Base-by-base conservation (phyloP, 2,113 vertebrate species). In the Dasyurus viverrinus region DNA sequence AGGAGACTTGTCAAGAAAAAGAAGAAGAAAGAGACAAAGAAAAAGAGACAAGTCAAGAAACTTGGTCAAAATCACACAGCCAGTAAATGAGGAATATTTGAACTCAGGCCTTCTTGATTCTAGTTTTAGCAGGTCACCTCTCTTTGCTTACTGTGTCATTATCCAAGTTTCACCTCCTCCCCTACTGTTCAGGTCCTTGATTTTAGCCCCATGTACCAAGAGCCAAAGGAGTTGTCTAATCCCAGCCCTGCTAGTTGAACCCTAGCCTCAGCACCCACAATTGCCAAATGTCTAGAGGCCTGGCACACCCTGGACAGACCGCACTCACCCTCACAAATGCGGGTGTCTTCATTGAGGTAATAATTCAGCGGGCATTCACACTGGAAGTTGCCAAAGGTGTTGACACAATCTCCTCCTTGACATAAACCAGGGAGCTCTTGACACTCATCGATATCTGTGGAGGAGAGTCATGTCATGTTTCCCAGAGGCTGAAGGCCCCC, bases 371-470 rank as follows among this genome's bases (percentile, higher is more conserved):
- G 99, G 92, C 99, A 99, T 76, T 99, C 98, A 0, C 99, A 99
- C 98, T 99, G 99, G 98, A 99, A 99, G 97, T 99, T 99, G 93
- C 99, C 99, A 6, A 99, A 99, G 2, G 99, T 99, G 97, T 99
- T 99, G 52, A 99, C 98, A 0, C 99, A 99, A 97, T 99, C 98
- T 23, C 99, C 99, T 0, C 99, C 99, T 95, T 99, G 99, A 97
- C 99, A 99, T 54, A 99, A 99, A 36, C 99, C 99, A 0, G 99
- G 99, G 93, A 99, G 98, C 95, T 99, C 99, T 98, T 99, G 99
- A 97, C 99, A 99, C 96, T 99, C 99, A 0, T 99, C 99, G 0
- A 99, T 99, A 96, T 99, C 99, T 99, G 97, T 10, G 0, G 48
- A 84, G 47, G 90, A 60, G 1, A 53, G 54, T 52, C 7, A 24